Evolutionary conservation across 2,888 invertebrate species (phyloP).

Genomic region (Machimus atricapillus): DNA sequence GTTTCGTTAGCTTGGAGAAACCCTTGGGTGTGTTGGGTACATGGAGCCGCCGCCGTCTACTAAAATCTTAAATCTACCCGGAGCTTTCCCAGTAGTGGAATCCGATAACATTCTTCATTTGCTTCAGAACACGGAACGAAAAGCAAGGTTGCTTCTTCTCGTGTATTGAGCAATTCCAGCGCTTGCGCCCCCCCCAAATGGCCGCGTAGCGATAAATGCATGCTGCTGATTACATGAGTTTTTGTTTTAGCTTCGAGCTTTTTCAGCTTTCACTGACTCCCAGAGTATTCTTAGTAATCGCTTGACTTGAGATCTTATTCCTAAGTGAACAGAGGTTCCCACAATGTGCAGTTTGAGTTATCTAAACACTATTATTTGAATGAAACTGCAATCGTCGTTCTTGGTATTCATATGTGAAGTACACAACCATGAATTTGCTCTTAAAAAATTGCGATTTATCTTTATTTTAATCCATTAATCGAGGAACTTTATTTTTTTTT

Average conservation of each 20-base stretch:
- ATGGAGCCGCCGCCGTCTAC: neutral
- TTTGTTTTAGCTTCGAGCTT: neutral
- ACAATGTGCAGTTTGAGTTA: neutral
- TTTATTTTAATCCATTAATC: too few species aligned
- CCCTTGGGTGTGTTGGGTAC: neutral
- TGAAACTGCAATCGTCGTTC: neutral
- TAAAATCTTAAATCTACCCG: neutral
- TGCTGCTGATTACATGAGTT: constrained; percentile 9
- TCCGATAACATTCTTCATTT: neutral
- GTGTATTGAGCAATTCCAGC: neutral
- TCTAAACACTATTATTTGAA: neutral
- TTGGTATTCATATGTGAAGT: neutral
- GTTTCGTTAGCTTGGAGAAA: neutral
- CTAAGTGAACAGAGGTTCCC: neutral
- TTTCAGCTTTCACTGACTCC: neutral
- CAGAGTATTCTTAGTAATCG: neutral
- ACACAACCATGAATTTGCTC: neutral
- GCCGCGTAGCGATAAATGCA: constrained; percentile 1
- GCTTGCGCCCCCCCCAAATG: neutral
- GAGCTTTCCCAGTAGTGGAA: neutral
- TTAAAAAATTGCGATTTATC: neutral
- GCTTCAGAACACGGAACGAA: neutral
- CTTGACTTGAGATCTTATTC: neutral
- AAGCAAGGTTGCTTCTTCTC: neutral
- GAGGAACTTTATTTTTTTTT: too few species aligned